Evolutionary conservation across 2,113 vertebrate species (phyloP).

Genomic region (Nematolebias whitei): DNA sequence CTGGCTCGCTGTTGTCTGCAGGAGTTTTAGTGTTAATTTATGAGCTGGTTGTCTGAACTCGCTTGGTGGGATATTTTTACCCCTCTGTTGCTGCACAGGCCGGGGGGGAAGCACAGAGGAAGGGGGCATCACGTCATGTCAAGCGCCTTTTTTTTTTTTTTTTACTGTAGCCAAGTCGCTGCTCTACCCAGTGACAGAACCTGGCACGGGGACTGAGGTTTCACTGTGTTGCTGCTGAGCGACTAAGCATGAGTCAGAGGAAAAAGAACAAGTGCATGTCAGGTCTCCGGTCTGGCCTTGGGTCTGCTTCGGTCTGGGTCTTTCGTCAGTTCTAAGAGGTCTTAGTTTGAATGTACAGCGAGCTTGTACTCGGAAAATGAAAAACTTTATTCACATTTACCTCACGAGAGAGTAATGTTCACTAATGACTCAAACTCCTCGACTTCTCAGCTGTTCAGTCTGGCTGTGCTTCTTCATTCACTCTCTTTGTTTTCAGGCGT

Average conservation of each 20-base stretch:
- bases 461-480: not conserved
- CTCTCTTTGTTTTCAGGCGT: slow-evolving; percentile 12
- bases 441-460: slow-evolving; percentile 23
- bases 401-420: slow-evolving; percentile 42
- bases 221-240: slow-evolving; percentile 76
- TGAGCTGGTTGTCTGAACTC: slow-evolving; percentile 77
- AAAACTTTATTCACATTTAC: slow-evolving; percentile 18
- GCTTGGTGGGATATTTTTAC: slow-evolving; percentile 81
- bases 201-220: slow-evolving; percentile 78
- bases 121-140: slow-evolving; percentile 76
- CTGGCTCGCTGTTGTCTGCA: slow-evolving; percentile 74
- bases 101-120: slow-evolving; percentile 67
- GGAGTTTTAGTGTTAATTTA: slow-evolving; percentile 78
- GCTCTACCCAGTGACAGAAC: slow-evolving; percentile 77
- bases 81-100: slow-evolving; percentile 81
- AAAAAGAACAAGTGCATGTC: slow-evolving; percentile 70
- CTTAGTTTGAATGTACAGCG: slow-evolving; percentile 15
- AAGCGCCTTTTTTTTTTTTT: not conserved
- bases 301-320: slow-evolving; percentile 37
- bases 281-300: slow-evolving; percentile 69
- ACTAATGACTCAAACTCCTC: slow-evolving; percentile 24
- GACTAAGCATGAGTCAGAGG: slow-evolving; percentile 77
- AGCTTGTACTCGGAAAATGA: slow-evolving; percentile 14
- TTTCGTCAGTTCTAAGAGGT: slow-evolving; percentile 52
- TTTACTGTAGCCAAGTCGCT: slow-evolving; percentile 73